These are phyloP conservation scores for Trichonephila clavata DNA, from an alignment of 1,140 invertebrate species.

Conservation along the genomic window DNA sequence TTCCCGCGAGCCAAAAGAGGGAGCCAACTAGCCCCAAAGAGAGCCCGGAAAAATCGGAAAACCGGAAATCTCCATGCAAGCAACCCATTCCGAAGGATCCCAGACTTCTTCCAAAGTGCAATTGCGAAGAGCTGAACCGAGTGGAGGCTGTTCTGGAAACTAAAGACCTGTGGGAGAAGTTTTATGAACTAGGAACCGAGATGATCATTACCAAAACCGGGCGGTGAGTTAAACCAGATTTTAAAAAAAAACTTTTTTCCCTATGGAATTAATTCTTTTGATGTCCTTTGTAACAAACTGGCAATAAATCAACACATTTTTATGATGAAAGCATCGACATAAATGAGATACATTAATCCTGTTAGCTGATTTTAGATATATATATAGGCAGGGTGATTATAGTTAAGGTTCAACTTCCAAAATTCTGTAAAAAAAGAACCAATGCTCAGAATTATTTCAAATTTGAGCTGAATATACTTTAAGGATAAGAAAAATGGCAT, in stretches of 20 bases:
- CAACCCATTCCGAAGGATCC: constrained; percentile 49
- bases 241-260: not conserved
- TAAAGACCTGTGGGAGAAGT: constrained; percentile 95
- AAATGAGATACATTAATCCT: too few species aligned
- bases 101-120: constrained; percentile 81
- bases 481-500: too few species aligned
- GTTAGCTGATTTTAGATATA: too few species aligned
- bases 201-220: constrained; percentile 99
- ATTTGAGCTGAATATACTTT: too few species aligned
- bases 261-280: too few species aligned
- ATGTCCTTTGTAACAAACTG: too few species aligned
- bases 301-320: too few species aligned
- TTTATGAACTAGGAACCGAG: constrained; percentile 96
- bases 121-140: constrained; percentile 86
- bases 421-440: too few species aligned
- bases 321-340: too few species aligned
- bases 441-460: too few species aligned
- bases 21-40: not conserved
- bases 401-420: too few species aligned
- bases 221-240: constrained; percentile 85
- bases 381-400: too few species aligned
- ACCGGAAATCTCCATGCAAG: not conserved
- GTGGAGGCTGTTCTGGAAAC: constrained; percentile 94
- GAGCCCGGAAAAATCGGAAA: not conserved
- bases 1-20: not conserved